Conservation (phyloP, 2,113 vertebrate genomes). For the Lota lota region DNA sequence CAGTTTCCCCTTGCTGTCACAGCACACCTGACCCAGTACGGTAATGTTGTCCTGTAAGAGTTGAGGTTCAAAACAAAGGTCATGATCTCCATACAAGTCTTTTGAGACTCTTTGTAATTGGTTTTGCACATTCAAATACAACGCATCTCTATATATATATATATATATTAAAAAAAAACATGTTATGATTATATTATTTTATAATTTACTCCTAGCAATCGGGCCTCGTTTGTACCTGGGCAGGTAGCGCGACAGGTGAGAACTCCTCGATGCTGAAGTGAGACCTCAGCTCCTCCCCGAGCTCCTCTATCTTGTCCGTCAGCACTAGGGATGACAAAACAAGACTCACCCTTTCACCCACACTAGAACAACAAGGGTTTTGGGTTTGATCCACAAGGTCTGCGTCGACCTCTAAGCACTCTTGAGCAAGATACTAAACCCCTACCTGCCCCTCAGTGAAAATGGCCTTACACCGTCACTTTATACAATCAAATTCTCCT, state of each 20-base stretch:
- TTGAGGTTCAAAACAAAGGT: neutral
- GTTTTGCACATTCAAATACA: too few species aligned
- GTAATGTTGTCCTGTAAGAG: conserved; percentile 74
- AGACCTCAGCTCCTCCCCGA: conserved; percentile 75
- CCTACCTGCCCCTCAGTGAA: neutral
- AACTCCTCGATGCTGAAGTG: conserved; percentile 85
- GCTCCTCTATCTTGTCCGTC: conserved; percentile 81
- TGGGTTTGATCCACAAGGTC: too few species aligned
- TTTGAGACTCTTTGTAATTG: too few species aligned
- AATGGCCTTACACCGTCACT: too few species aligned
- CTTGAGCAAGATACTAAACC: neutral
- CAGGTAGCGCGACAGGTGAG: conserved; percentile 69
- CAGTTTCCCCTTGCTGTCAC: conserved; percentile 87
- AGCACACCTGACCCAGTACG: conserved; percentile 82
- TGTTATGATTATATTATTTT: too few species aligned
- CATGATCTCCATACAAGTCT: neutral
- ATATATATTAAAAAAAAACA: too few species aligned
- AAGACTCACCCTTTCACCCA: neutral
- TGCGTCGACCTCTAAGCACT: too few species aligned
- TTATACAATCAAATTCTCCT: too few species aligned
- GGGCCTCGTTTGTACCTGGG: conserved; percentile 74
- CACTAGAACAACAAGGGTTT: too few species aligned
- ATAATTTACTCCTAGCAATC: too few species aligned
- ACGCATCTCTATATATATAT: too few species aligned
- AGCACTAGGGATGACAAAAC: conserved; percentile 65